phyloP scores from a whole-genome alignment of 2,797 vertebrate genomes.

The Notolabrus celidotus region DNA sequence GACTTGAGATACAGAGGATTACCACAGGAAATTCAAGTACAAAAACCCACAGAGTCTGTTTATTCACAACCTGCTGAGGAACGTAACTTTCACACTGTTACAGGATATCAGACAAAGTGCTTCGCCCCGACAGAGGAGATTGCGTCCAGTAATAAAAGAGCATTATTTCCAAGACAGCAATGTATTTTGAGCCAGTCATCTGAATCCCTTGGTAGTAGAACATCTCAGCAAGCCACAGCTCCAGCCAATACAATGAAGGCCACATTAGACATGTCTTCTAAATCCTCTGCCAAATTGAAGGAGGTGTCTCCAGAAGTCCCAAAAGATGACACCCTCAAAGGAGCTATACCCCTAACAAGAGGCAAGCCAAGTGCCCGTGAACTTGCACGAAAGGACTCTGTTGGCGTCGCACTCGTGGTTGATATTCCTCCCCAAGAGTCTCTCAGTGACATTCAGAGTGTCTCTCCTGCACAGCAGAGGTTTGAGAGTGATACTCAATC shows the following conservation, averaged over 20 bases:
- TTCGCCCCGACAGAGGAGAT: conserved; percentile 9
- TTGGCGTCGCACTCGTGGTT: conserved; percentile 71
- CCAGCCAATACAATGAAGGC: conserved; percentile 60
- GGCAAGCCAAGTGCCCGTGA: conserved; percentile 61
- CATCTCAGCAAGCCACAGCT: conserved; percentile 52
- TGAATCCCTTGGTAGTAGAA: conserved; percentile 40
- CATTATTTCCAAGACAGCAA: conserved; percentile 36
- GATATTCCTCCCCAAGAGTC: conserved; percentile 50
- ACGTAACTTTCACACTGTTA: conserved; percentile 2
- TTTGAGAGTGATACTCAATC: conserved; percentile 18
- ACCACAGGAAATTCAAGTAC: conserved; percentile 21
- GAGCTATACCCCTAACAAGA: conserved; percentile 68
- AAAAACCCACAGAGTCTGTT: conserved; percentile 23
- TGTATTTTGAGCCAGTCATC: conserved; percentile 36
- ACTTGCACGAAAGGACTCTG: conserved; percentile 58
- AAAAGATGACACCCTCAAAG: conserved; percentile 10
- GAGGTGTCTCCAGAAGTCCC: conserved; percentile 15
- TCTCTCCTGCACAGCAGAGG: conserved; percentile 16
- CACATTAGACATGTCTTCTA: conserved; percentile 69
- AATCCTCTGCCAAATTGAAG: conserved; percentile 30
- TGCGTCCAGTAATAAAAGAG: conserved; percentile 14
- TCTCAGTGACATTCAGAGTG: conserved; percentile 11
- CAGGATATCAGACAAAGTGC: conserved; percentile 6
- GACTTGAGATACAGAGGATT: conserved; percentile 66
- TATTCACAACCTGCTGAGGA: conserved; percentile 7